A percentile compares a stretch with the other conserved stretches of the same genome.
These are phyloP conservation scores for Campaea margaritaria DNA, from an alignment of 2,888 invertebrate genomes.

Conservation along the genomic window DNA sequence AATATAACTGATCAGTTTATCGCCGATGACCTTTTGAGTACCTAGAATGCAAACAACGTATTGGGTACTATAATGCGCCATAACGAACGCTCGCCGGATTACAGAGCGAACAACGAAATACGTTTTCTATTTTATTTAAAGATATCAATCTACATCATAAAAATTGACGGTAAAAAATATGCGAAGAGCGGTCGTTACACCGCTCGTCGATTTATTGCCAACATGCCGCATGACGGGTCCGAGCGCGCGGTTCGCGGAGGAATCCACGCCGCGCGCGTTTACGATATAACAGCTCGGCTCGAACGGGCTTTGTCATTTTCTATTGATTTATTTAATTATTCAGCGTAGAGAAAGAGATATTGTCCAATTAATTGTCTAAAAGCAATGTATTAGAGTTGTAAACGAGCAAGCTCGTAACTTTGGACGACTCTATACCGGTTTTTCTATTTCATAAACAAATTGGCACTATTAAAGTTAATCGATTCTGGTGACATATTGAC, in stretches of 20 bases:
- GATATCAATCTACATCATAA: constrained; percentile 42
- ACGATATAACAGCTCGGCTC: constrained; percentile 28
- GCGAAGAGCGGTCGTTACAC: constrained; percentile 35
- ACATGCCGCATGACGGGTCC: constrained; percentile 12
- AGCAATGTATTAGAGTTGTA: constrained; percentile 40
- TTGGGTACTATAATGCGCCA: constrained; percentile 24
- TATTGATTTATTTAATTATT: constrained; percentile 40
- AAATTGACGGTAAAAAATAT: constrained; percentile 37
- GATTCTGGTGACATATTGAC: constrained; percentile 43
- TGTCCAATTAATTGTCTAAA: constrained; percentile 35
- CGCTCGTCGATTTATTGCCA: constrained; percentile 32
- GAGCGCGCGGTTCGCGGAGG: not conserved
- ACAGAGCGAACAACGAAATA: constrained; percentile 31
- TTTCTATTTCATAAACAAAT: constrained; percentile 41
- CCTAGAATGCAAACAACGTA: constrained; percentile 17
- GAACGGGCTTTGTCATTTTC: constrained; percentile 34
- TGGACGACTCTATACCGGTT: constrained; percentile 48
- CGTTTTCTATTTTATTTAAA: constrained; percentile 39
- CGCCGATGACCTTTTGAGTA: not conserved
- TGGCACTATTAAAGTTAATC: constrained; percentile 47
- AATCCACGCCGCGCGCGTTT: constrained; percentile 16
- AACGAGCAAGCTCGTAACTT: constrained; percentile 38
- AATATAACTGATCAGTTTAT: not conserved
- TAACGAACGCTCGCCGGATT: constrained; percentile 25
- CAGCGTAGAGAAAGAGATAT: constrained; percentile 27